Evolutionary conservation across 1,140 invertebrate species (phyloP).

Genomic region (Grapholita molesta): DNA sequence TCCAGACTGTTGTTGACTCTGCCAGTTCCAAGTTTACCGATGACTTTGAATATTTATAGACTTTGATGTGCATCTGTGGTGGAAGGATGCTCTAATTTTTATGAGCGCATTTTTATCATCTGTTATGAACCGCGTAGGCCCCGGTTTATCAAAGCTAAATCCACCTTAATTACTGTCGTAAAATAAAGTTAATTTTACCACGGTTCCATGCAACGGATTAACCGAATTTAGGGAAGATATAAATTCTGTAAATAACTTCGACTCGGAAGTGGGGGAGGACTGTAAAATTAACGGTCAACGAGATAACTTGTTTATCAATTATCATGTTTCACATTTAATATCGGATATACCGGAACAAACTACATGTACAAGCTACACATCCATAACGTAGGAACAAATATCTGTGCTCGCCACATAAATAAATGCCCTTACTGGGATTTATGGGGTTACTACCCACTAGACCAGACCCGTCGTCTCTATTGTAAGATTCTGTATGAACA

Average conservation of each 20-base stretch:
- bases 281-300: neutral
- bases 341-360: too few relatives aligned
- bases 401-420: too few relatives aligned
- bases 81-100: neutral
- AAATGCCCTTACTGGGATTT: too few relatives aligned
- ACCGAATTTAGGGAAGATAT: neutral
- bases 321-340: neutral
- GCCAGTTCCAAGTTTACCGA: neutral
- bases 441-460: too few relatives aligned
- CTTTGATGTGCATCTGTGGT: neutral
- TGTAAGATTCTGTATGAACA: too few relatives aligned
- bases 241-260: neutral
- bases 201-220: neutral
- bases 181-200: constrained; percentile 3
- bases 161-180: neutral
- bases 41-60: neutral
- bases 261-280: neutral
- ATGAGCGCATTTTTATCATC: neutral
- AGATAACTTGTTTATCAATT: neutral
- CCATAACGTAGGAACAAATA: too few relatives aligned
- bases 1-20: neutral
- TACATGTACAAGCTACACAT: too few relatives aligned
- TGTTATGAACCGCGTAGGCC: neutral
- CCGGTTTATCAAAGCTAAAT: constrained; percentile 4
- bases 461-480: too few relatives aligned